phyloP scores from a whole-genome alignment of 2,113 vertebrate species.

The Psittacula cyanocephala region DNA sequence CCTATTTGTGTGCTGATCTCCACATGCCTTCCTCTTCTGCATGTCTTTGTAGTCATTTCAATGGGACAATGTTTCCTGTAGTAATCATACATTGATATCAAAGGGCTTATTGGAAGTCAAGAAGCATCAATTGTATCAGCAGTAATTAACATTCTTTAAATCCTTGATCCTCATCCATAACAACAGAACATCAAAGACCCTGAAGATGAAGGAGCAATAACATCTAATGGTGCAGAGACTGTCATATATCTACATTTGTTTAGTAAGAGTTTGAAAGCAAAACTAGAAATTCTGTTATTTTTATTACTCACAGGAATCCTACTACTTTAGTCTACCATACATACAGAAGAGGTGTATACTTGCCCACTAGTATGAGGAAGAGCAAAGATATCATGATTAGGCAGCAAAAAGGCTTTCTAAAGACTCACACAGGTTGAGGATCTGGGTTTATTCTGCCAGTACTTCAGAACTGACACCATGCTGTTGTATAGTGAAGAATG shows the following conservation, averaged over 20 bases:
- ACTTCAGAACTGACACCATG: background rate
- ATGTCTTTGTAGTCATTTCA: background rate
- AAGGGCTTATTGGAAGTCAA: constrained; percentile 6
- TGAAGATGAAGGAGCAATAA: background rate
- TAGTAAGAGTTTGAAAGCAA: background rate
- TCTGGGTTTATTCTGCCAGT: background rate
- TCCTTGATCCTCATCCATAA: background rate
- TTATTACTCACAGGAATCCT: background rate
- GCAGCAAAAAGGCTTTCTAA: background rate
- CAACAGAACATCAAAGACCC: background rate
- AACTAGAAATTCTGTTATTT: background rate
- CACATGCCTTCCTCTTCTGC: background rate
- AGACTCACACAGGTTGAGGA: fast-evolving
- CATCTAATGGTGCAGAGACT: background rate
- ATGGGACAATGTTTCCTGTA: background rate
- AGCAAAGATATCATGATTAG: background rate
- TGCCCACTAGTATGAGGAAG: background rate
- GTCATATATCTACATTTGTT: background rate
- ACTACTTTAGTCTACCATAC: background rate
- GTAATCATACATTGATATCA: background rate
- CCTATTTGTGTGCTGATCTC: background rate
- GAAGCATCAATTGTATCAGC: background rate
- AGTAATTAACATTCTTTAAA: constrained; percentile 12
- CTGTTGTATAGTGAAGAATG: background rate
- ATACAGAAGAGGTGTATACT: background rate